Base-by-base conservation (phyloP, 2,113 vertebrate species). In the Laticauda colubrina region DNA sequence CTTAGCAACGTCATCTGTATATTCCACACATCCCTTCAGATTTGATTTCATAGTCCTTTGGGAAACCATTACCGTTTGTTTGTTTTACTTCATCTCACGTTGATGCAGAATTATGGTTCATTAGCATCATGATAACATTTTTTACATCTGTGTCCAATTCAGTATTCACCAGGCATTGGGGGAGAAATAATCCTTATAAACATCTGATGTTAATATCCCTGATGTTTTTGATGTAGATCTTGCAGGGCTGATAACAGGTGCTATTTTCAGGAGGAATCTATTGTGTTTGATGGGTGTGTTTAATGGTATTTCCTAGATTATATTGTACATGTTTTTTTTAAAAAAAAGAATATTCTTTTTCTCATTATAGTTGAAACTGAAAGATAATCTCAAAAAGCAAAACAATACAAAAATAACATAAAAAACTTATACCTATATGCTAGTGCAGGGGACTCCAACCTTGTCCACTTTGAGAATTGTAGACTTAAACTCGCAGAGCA, bases 51-150 rank as follows among this genome's bases (percentile, higher is more conserved):
- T 53, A 18, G 18, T 64, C 92, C 89, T 87, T 61, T 90, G 92
- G 92, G 92, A 87, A 39, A 64, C 56, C 90, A 87, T 93, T 93
- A 93, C 39, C 20, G n/a, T 23, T 53, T 90, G 89, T 93, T 93
- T 93, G 48, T 90, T 93, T 90, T 90, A 57, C 45, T 93, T 93
- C 92, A 53, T 48, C 86, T 53, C 88, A 93, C 81, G n/a, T 24
- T 64, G 88, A 90, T 85, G 43, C 34, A 59, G 92, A 51, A 48
- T 90, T 61, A 86, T 23, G 56, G 5, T 29, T 90, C 89, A 93
- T 93, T 90, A 93, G 55, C 39, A 9, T 43, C 14, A 5, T 48
- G 54, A 87, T 54, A 93, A 29, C 5, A 43, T 86, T 89, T 51
- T 69, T 89, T 92, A 59, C 55, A 51, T 59, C 81, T 64, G 45